Percentiles rank a stretch among this genome's conserved stretches.
Evolutionary conservation across 2,113 vertebrate genomes (phyloP).

Genomic region (Sula dactylatra): DNA sequence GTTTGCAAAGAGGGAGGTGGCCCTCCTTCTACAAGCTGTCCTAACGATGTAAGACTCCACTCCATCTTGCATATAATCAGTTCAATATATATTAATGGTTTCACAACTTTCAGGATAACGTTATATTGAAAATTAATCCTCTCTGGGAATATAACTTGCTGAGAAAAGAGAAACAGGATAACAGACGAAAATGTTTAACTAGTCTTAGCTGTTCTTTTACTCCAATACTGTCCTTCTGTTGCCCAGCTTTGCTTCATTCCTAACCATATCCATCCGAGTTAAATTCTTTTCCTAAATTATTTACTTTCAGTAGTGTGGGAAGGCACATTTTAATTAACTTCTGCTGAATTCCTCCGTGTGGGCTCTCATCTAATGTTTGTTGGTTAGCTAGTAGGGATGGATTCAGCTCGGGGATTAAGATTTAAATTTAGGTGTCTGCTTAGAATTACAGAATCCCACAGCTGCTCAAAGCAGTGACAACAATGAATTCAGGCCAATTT

Average conservation of each 20-base stretch:
- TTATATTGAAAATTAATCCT: background rate
- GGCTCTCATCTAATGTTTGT: background rate
- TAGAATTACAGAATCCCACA: background rate
- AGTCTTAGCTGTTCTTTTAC: background rate
- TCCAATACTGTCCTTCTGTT: background rate
- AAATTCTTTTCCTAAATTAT: background rate
- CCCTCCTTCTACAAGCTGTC: background rate
- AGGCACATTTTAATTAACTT: background rate
- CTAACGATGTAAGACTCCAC: background rate
- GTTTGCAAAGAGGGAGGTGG: background rate
- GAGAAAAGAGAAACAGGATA: background rate
- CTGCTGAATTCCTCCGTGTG: background rate
- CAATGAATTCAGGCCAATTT: background rate
- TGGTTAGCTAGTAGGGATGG: background rate
- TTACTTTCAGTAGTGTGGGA: background rate
- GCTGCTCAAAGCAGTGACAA: background rate
- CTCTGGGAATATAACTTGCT: background rate
- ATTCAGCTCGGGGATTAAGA: background rate
- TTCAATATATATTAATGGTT: background rate
- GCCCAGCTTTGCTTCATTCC: background rate
- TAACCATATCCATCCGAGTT: background rate
- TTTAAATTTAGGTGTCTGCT: background rate
- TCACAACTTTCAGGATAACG: background rate
- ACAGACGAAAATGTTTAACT: conserved; percentile 13
- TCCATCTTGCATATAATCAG: background rate